Percentiles rank a stretch among this genome's conserved stretches.
Evolutionary conservation across 2,113 vertebrate genomes (phyloP).

Genomic region (Illadopsis cleaveri): DNA sequence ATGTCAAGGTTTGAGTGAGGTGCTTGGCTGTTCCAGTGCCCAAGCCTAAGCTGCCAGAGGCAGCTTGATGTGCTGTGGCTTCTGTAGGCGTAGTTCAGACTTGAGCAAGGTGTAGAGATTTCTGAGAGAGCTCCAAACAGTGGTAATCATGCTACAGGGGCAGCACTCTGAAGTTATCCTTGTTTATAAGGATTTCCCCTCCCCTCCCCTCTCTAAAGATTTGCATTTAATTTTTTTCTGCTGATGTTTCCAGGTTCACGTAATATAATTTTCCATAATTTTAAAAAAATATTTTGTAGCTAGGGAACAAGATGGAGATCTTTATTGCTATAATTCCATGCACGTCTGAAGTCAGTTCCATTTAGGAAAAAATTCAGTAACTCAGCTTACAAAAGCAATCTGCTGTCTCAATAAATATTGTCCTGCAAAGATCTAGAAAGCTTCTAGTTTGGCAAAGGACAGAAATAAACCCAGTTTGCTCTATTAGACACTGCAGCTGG

Average conservation of each 20-base stretch:
- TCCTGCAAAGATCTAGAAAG: background rate
- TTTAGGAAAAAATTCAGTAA: background rate
- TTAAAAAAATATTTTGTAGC: background rate
- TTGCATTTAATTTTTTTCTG: background rate
- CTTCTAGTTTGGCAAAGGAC: background rate
- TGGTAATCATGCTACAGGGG: background rate
- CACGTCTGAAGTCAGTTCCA: background rate
- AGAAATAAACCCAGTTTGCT: background rate
- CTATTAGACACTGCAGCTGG: background rate
- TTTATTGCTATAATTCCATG: background rate
- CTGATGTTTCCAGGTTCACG: background rate
- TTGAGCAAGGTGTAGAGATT: background rate
- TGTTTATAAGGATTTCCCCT: background rate
- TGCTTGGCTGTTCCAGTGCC: background rate
- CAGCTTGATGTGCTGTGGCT: background rate
- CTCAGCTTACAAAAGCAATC: background rate
- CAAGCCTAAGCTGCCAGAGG: background rate
- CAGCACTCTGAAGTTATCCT: background rate
- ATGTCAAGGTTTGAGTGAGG: background rate
- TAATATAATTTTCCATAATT: background rate
- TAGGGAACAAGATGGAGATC: background rate
- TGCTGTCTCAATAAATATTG: background rate
- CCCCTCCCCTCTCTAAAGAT: background rate
- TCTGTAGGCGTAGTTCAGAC: background rate
- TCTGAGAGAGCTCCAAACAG: background rate